phyloP scores from a whole-genome alignment of 2,113 vertebrate species.

The Aix galericulata region DNA sequence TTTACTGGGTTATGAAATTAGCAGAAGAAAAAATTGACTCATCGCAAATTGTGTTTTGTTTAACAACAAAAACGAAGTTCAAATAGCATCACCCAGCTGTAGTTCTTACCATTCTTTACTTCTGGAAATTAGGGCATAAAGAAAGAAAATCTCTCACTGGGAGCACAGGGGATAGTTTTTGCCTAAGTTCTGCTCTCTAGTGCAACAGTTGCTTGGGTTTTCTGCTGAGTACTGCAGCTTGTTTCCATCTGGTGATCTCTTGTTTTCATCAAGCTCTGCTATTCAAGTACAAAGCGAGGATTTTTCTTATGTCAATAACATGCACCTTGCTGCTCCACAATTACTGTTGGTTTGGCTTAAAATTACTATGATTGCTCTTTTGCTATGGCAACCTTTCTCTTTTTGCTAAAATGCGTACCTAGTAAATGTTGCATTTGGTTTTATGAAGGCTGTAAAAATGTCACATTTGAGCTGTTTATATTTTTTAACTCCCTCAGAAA shows the following conservation, averaged over 20 bases:
- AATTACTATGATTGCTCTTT: neutral
- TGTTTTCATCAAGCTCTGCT: neutral
- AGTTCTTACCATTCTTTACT: neutral
- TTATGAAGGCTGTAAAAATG: conserved; percentile 55
- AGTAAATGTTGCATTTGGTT: conserved; percentile 33
- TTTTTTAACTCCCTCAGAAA: conserved; percentile 48
- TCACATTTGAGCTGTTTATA: conserved; percentile 28
- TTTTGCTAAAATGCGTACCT: neutral
- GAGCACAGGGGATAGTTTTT: accelerated
- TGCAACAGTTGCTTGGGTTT: neutral
- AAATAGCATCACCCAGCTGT: neutral
- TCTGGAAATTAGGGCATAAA: neutral
- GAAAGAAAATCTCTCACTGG: neutral
- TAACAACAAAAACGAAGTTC: neutral
- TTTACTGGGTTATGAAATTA: neutral
- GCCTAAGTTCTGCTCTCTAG: neutral
- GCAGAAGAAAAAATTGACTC: neutral
- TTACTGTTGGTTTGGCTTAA: neutral
- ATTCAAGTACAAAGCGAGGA: neutral
- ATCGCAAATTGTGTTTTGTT: neutral
- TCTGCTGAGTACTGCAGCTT: neutral
- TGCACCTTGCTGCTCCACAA: neutral
- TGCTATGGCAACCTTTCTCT: neutral
- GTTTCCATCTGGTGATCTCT: neutral
- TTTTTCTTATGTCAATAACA: neutral